Evolutionary conservation across 2,797 vertebrate genomes (phyloP), one percentile per base, ranked within the genome.

Genomic region (Champsocephalus gunnari): DNA sequence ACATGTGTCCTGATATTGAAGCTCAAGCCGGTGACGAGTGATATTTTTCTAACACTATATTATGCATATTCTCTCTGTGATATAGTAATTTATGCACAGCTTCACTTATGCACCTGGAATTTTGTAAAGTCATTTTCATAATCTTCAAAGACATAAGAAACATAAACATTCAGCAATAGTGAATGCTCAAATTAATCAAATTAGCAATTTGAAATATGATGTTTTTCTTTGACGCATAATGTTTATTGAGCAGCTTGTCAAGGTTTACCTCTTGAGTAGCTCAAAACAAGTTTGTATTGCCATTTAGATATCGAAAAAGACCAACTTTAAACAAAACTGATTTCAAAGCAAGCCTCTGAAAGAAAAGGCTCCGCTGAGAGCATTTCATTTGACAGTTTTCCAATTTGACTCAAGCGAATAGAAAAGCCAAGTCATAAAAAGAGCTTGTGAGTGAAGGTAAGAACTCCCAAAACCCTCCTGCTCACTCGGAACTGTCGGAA

Each of bases 401-500:
- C 17, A 48, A 47, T 59, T 70, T 74, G n/a, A 50, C 54, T 65
- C 0, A 0, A 55, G 12, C 24, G n/a, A 28, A 38, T 44, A 51
- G 12, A 55, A 60, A 59, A 47, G n/a, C 54, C 2, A 0, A 16
- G 57, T 57, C 54, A 66, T 24, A 58, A 24, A 56, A 75, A 61
- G 21, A 48, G 60, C 43, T 44, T 17, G 3, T 38, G 38, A 65
- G 13, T 28, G 54, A 70, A 43, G 3, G 9, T 43, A 65, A 49
- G 45, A 13, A n/a, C 44, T 34, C 38, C 13, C 54, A 8, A 77
- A 73, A 75, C 71, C 69, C 45, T 71, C 61, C 61, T 32, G 28
- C 1, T 24, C 63, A 50, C 49, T 14, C 41, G 21, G 41, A 73
- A 55, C 59, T 66, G 51, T 66, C 55, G 44, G 63, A 73, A 55